Conservation (phyloP, 2,797 vertebrate species). For the Chelon labrosus region DNA sequence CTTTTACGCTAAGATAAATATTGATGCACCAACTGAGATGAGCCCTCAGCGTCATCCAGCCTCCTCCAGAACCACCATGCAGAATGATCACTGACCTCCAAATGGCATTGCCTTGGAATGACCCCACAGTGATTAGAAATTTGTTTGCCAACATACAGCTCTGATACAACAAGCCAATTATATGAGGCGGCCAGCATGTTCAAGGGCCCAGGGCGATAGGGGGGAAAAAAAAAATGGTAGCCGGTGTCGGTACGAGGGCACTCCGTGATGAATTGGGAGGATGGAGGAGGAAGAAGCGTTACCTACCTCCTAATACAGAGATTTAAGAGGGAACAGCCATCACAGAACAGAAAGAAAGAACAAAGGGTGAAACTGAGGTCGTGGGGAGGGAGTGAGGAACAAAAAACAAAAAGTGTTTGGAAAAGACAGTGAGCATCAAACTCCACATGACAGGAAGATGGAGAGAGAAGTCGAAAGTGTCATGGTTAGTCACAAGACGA, state of each 20-base stretch:
- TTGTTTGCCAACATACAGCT: constrained; percentile 28
- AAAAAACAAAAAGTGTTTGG: constrained; percentile 64
- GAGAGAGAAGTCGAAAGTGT: constrained; percentile 1
- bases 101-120: constrained; percentile 13
- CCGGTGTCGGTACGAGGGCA: constrained; percentile 40
- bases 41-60: constrained; percentile 33
- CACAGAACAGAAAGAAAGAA: constrained; percentile 90
- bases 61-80: constrained; percentile 43
- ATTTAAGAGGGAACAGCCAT: constrained; percentile 91
- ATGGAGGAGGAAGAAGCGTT: constrained; percentile 80
- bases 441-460: constrained; percentile 29
- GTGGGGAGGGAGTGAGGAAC: constrained; percentile 45
- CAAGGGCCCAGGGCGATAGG: constrained; percentile 29
- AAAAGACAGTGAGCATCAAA: constrained; percentile 80
- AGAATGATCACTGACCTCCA: constrained; percentile 48
- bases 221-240: constrained; percentile 45
- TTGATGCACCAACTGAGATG: constrained; percentile 23
- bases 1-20: background rate
- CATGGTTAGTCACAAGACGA: constrained; percentile 43
- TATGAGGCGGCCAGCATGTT: constrained; percentile 70
- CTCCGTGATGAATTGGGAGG: constrained; percentile 44
- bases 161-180: constrained; percentile 55
- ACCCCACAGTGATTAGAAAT: constrained; percentile 25
- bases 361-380: constrained; percentile 58
- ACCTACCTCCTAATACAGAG: constrained; percentile 93